phyloP scores from a whole-genome alignment of 2,888 invertebrate genomes.

The Melanostoma mellinum region DNA sequence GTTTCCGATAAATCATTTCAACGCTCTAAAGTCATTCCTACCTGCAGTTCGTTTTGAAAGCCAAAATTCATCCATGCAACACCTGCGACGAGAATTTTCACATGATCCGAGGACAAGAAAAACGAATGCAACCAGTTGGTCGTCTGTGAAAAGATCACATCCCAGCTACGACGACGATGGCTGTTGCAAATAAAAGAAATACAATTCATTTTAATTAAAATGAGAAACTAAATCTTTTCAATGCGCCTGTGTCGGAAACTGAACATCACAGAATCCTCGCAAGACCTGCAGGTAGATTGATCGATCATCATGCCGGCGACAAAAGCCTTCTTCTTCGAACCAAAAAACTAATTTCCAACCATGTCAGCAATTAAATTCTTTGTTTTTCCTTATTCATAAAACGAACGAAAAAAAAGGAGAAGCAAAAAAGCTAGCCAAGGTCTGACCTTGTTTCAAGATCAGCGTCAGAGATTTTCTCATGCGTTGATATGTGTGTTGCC shows the following conservation, averaged over 20 bases:
- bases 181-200: too few species aligned
- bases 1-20: too few species aligned
- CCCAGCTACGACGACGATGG: too few species aligned
- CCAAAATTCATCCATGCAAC: neutral
- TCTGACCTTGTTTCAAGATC: slow-evolving; percentile 56
- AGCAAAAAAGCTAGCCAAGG: slow-evolving; percentile 12
- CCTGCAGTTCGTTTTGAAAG: too few species aligned
- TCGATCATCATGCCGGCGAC: neutral
- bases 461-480: slow-evolving; percentile 56
- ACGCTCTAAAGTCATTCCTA: too few species aligned
- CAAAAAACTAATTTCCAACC: neutral
- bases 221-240: too few species aligned
- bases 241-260: too few species aligned
- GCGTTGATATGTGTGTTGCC: slow-evolving; percentile 3
- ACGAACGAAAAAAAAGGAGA: too few species aligned
- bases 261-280: too few species aligned
- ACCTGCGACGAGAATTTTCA: neutral
- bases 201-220: too few species aligned
- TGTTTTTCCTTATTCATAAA: neutral
- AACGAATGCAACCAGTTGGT: neutral
- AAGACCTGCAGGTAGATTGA: neutral
- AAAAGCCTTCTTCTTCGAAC: neutral
- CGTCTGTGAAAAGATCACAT: too few species aligned
- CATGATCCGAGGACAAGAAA: neutral
- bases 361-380: neutral